Conservation (phyloP, 2,113 vertebrate genomes). For the Protobothrops mucrosquamatus region DNA sequence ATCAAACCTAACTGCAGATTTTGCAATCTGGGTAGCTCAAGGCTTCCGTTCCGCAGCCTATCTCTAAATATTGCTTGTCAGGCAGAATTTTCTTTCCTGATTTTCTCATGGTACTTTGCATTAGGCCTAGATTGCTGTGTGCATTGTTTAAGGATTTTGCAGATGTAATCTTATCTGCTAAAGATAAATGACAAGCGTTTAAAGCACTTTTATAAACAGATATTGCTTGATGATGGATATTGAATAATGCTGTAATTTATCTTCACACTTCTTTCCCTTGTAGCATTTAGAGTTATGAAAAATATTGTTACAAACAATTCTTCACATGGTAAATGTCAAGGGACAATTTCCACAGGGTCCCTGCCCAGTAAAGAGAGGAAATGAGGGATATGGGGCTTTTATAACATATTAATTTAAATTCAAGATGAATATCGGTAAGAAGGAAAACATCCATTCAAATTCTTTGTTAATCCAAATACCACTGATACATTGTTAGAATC, state of each 20-base stretch:
- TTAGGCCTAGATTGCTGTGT: constrained; percentile 16
- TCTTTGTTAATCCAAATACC: background rate
- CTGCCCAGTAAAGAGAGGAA: background rate
- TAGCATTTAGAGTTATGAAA: background rate
- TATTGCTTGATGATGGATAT: background rate
- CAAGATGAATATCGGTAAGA: background rate
- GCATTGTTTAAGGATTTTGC: constrained; percentile 23
- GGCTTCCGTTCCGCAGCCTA: constrained; percentile 33
- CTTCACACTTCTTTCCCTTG: background rate
- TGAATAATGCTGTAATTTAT: background rate
- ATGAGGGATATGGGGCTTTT: background rate
- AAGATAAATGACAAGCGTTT: constrained; percentile 24
- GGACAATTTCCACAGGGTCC: background rate
- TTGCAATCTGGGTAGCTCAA: constrained; percentile 24
- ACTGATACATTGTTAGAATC: background rate
- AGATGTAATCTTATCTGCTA: constrained; percentile 26
- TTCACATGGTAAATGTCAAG: background rate
- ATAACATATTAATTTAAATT: background rate
- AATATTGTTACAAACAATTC: background rate
- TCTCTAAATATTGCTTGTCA: constrained; percentile 22
- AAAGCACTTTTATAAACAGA: constrained; percentile 1
- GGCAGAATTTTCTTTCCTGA: constrained; percentile 1
- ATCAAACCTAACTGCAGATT: constrained; percentile 54
- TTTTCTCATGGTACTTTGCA: background rate
- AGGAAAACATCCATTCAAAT: background rate